These are phyloP conservation scores for Caprella mutica DNA, from an alignment of 2,888 invertebrate genomes.

Conservation along the genomic window DNA sequence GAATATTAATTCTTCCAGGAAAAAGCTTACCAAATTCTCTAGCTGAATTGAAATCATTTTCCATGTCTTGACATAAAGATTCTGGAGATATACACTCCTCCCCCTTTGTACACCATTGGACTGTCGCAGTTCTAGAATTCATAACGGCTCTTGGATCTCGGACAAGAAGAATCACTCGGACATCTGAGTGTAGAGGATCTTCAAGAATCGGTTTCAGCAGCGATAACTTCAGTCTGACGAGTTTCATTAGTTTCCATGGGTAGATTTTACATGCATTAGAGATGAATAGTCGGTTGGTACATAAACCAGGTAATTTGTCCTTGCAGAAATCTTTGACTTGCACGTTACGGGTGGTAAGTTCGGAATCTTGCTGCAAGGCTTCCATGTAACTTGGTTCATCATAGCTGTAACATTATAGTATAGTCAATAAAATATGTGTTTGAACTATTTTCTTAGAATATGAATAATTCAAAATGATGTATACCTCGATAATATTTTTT, in stretches of 20 bases:
- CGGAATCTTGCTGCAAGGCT: slow-evolving; percentile 18
- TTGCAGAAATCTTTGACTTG: slow-evolving; percentile 35
- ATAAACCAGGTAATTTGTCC: slow-evolving; percentile 28
- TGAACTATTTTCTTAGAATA: too few relatives aligned
- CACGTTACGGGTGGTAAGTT: slow-evolving; percentile 34
- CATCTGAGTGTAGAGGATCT: slow-evolving; percentile 30
- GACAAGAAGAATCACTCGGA: slow-evolving; percentile 35
- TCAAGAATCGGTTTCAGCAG: slow-evolving; percentile 34
- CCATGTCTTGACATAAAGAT: slow-evolving; percentile 35
- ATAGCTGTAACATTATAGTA: slow-evolving; percentile 15
- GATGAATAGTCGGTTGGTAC: slow-evolving; percentile 35
- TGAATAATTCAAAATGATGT: too few relatives aligned
- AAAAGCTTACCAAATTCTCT: slow-evolving; percentile 31
- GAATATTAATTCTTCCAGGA: slow-evolving; percentile 34
- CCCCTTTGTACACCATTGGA: slow-evolving; percentile 35
- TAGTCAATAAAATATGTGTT: background rate
- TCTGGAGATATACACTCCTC: slow-evolving; percentile 35
- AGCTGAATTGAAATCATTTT: slow-evolving; percentile 35
- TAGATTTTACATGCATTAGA: slow-evolving; percentile 34
- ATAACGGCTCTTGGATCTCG: slow-evolving; percentile 37
- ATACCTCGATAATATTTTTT: too few relatives aligned
- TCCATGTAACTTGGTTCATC: slow-evolving; percentile 16
- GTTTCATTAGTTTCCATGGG: slow-evolving; percentile 36
- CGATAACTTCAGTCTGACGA: slow-evolving; percentile 35
- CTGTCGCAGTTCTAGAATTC: slow-evolving; percentile 35